A percentile compares a stretch with the other conserved stretches of the same genome.
phyloP scores from a whole-genome alignment of 1,140 invertebrate genomes.

The Cherax quadricarinatus region DNA sequence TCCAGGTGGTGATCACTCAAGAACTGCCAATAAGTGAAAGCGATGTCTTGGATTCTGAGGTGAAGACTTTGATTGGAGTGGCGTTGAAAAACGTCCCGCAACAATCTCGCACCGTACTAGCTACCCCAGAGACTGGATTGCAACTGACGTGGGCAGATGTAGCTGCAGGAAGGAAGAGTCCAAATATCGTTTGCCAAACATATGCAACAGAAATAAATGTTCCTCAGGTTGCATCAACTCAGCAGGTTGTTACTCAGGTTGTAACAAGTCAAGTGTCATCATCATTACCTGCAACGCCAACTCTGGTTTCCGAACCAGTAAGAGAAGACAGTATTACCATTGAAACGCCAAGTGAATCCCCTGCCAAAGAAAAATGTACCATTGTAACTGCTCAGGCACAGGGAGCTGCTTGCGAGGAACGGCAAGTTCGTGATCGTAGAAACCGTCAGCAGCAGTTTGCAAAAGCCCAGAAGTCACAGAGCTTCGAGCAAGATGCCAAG shows the following conservation, averaged over 20 bases:
- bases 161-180: constrained; percentile 72
- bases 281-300: constrained; percentile 43
- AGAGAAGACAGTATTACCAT: constrained; percentile 23
- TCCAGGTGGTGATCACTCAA: constrained; percentile 57
- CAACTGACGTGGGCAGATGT: constrained; percentile 71
- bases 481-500: constrained; percentile 51
- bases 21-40: constrained; percentile 40
- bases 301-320: constrained; percentile 24
- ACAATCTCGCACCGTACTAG: neutral
- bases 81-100: constrained; percentile 5
- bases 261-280: constrained; percentile 25
- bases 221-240: constrained; percentile 15
- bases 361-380: neutral
- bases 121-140: constrained; percentile 33
- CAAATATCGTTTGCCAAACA: constrained; percentile 53
- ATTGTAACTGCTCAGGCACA: constrained; percentile 2
- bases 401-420: constrained; percentile 36
- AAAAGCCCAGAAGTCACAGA: constrained; percentile 36
- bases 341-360: neutral
- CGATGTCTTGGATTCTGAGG: constrained; percentile 53
- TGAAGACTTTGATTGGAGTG: constrained; percentile 50
- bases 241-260: constrained; percentile 20
- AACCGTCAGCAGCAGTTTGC: constrained; percentile 63
- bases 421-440: constrained; percentile 46
- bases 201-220: constrained; percentile 19